Conservation (phyloP, 1,140 invertebrate genomes). For the Drosophila dunni region DNA sequence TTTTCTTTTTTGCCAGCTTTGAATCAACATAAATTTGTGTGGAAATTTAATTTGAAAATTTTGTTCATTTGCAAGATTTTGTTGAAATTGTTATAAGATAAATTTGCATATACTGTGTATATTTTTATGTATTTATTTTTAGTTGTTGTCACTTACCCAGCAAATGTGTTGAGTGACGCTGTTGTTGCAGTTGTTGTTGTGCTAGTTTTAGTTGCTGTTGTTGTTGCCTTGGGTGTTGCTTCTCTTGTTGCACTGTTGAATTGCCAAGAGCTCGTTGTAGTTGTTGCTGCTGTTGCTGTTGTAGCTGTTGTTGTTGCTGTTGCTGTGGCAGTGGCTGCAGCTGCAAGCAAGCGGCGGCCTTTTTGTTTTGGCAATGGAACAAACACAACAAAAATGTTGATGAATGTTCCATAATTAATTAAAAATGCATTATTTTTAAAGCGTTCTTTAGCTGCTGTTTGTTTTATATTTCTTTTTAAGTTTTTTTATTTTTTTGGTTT, state of each 20-base stretch:
- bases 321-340: conserved; percentile 47
- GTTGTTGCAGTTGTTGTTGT: conserved; percentile 34
- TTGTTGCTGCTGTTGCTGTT: conserved; percentile 39
- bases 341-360: conserved; percentile 66
- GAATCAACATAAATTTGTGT: conserved; percentile 41
- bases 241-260: conserved; percentile 28
- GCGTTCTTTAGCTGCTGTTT: conserved; percentile 16
- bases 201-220: conserved; percentile 19
- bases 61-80: conserved; percentile 36
- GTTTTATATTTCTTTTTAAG: conserved; percentile 20
- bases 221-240: conserved; percentile 21
- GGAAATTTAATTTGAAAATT: conserved; percentile 56
- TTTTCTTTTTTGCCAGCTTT: conserved; percentile 7
- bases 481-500: conserved; percentile 15
- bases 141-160: conserved; percentile 58
- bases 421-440: conserved; percentile 52
- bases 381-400: conserved; percentile 79
- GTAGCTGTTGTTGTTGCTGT: conserved; percentile 38
- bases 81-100: background rate
- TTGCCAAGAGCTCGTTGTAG: conserved; percentile 51
- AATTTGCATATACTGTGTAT: background rate
- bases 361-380: conserved; percentile 72
- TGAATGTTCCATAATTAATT: conserved; percentile 82
- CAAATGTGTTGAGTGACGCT: conserved; percentile 44
- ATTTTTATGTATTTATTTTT: background rate